A percentile compares a stretch with the other conserved stretches of the same genome.
phyloP scores from a whole-genome alignment of 2,888 invertebrate species.

The Cynaeus angustus region DNA sequence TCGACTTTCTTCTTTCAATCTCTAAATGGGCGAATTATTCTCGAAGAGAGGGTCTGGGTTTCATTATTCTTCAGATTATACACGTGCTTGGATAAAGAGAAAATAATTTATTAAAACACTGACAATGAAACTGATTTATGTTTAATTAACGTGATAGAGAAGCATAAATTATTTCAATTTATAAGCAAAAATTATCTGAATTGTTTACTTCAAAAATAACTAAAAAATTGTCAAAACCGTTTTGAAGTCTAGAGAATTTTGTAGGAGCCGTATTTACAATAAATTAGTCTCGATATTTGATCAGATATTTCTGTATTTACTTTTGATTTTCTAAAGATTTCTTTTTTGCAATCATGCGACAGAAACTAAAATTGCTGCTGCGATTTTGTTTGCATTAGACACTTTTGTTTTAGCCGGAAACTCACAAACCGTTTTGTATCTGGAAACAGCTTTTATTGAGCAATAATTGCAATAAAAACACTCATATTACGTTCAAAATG shows the following conservation, averaged over 20 bases:
- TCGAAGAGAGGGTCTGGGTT: constrained; percentile 28
- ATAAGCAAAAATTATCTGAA: not conserved
- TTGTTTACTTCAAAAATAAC: too few species aligned
- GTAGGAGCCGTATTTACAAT: too few species aligned
- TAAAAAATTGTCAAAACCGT: too few species aligned
- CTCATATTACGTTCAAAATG: not conserved
- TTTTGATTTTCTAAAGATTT: too few species aligned
- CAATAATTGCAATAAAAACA: not conserved
- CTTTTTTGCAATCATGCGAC: too few species aligned
- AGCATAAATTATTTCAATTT: constrained; percentile 6
- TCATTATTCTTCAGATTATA: constrained; percentile 42
- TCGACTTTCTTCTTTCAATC: constrained; percentile 42
- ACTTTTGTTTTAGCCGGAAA: too few species aligned
- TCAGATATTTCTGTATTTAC: too few species aligned
- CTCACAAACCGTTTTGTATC: too few species aligned
- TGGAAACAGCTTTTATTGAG: not conserved
- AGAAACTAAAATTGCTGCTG: too few species aligned
- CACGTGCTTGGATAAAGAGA: constrained; percentile 21
- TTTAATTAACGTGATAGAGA: constrained; percentile 27
- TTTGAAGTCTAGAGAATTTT: too few species aligned
- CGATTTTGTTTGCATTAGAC: too few species aligned
- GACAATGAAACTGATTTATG: constrained; percentile 12
- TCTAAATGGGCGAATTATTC: constrained; percentile 45
- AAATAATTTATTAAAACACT: constrained; percentile 37
- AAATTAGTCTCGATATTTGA: too few species aligned